Evolutionary conservation across 2,888 invertebrate species (phyloP).

Genomic region (Hoplodrina blanda): DNA sequence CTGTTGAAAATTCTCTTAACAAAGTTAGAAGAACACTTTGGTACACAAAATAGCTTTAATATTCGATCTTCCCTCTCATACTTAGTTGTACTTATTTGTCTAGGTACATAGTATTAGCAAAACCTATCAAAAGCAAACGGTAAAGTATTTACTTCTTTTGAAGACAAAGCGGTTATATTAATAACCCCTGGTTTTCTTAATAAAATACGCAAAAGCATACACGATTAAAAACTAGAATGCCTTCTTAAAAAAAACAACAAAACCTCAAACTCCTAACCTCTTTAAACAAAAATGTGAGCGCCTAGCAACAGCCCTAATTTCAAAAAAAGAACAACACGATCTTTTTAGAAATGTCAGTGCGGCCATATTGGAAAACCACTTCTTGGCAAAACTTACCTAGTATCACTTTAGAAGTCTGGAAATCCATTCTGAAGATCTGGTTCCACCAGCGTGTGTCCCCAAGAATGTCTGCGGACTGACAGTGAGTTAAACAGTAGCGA

Average conservation of each 20-base stretch:
- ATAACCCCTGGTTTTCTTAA: background rate
- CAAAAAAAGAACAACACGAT: constrained; percentile 34
- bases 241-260: constrained; percentile 10
- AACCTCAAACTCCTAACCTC: constrained; percentile 8
- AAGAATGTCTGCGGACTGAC: constrained; percentile 67
- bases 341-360: constrained; percentile 4
- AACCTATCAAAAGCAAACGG: background rate
- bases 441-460: constrained; percentile 44
- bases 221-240: constrained; percentile 3
- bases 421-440: constrained; percentile 71
- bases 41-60: background rate
- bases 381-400: constrained; percentile 69
- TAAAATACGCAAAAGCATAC: background rate
- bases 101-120: background rate
- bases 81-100: background rate
- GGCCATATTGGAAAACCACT: constrained; percentile 22
- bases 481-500: constrained; percentile 82
- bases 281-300: constrained; percentile 16
- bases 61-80: background rate
- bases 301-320: constrained; percentile 42
- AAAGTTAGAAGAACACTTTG: background rate
- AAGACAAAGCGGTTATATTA: background rate
- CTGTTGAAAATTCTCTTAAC: too few relatives aligned
- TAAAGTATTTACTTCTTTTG: background rate
- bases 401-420: constrained; percentile 73